Evolutionary conservation across 2,888 invertebrate genomes (phyloP), one percentile per base, ranked within the genome.

Genomic region (Torymus texanus): DNA sequence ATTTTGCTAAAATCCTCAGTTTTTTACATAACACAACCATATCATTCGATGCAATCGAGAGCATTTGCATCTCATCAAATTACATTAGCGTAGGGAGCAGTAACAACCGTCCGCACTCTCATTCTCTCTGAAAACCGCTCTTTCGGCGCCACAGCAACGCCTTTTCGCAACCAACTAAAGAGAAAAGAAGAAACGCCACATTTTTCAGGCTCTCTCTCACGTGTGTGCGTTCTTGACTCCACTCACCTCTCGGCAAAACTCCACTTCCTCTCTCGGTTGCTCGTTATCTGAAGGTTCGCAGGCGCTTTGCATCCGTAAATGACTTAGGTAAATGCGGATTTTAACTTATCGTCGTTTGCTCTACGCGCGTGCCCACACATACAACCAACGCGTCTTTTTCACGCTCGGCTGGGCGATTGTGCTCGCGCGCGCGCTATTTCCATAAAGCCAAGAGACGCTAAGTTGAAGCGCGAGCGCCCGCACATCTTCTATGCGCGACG

Each of bases 291-390:
- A 41, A 73, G 59, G 24, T 72, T 76, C 72, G 8, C 76, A 73
- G 80, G 75, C 66, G 70, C 62, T 80, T 78, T 78, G 70, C 75
- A 75, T 78, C 67, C 53, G 16, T 71, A 70, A 81, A 81, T 61
- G 75, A 81, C 68, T 81, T 71, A 74, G 67, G 66, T 61, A 78
- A 78, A 78, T 75, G 66, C 13, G 74, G 75, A 81, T 81, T 66
- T 81, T 75, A 70, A 75, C 71, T 75, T 81, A 78, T 81, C 78
- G 66, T 41, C 8, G 41, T 41, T 41, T 41, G 8, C 41, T 41
- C 41, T 41, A 41, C 41, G 1, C 41, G 41, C 41, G 1, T 41
- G 8, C 29, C 1, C 29, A 29, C 29, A 29, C 29, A 29, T 3
- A 5, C 41, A 41, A 8, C 41, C 41, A 41, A 8, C 8, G 41